Percentiles rank a stretch among this genome's conserved stretches.
These are phyloP conservation scores for Callaeas wilsoni DNA, from an alignment of 2,113 vertebrate genomes.

Conservation along the genomic window DNA sequence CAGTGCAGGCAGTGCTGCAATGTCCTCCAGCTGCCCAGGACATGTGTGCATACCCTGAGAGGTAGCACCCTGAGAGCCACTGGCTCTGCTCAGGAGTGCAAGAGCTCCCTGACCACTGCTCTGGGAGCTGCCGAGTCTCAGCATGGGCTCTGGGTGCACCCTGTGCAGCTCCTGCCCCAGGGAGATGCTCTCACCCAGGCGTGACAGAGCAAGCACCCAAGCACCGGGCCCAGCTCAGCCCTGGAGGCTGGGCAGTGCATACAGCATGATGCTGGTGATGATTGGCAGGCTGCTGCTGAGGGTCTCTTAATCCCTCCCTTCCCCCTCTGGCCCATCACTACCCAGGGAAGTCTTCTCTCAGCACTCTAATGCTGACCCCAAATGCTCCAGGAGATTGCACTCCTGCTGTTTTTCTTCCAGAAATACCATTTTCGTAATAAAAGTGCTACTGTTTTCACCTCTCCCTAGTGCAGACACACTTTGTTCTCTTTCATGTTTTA, in stretches of 20 bases:
- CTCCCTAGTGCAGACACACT: background rate
- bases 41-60: rapidly evolving
- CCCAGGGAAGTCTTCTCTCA: background rate
- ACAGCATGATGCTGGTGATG: rapidly evolving
- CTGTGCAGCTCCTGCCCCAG: background rate
- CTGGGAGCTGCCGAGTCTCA: rapidly evolving
- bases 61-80: rapidly evolving
- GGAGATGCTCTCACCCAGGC: background rate
- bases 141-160: background rate
- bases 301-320: background rate
- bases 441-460: slow-evolving; percentile 1
- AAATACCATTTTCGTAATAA: background rate
- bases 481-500: background rate
- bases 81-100: background rate
- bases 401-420: background rate
- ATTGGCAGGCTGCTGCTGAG: background rate
- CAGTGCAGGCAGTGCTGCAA: rapidly evolving
- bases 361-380: background rate
- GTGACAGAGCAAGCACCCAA: background rate
- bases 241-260: background rate
- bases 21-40: background rate
- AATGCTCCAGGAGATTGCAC: background rate
- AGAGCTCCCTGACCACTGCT: background rate
- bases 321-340: rapidly evolving
- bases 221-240: background rate